Percentiles rank a stretch among this genome's conserved stretches.
phyloP scores from a whole-genome alignment of 2,797 vertebrate genomes.

The Eremophila alpestris region DNA sequence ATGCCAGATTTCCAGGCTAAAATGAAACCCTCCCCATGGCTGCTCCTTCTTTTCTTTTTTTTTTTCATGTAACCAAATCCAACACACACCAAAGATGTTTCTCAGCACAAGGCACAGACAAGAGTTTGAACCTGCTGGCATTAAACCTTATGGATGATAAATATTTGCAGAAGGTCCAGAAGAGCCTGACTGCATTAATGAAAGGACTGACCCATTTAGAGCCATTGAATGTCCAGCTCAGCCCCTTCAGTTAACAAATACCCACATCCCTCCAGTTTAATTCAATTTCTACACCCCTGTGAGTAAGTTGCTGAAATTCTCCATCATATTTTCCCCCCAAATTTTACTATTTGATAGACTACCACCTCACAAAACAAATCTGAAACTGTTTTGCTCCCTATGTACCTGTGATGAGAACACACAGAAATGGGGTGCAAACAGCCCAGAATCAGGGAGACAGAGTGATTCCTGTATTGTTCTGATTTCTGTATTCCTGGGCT shows the following conservation, averaged over 20 bases:
- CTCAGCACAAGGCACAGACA: not conserved
- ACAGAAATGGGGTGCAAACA: not conserved
- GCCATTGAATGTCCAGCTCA: not conserved
- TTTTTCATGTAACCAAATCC: slow-evolving; percentile 29
- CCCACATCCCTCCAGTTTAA: not conserved
- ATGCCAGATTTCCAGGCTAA: slow-evolving; percentile 67
- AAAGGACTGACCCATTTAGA: not conserved
- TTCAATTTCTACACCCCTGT: not conserved
- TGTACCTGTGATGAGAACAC: not conserved
- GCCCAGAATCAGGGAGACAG: not conserved
- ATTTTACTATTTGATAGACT: not conserved
- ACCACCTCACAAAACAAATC: not conserved
- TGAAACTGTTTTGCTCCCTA: not conserved
- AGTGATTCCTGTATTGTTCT: not conserved
- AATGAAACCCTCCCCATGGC: slow-evolving; percentile 17
- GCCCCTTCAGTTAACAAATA: not conserved
- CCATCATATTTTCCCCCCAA: not conserved
- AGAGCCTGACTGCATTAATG: not conserved
- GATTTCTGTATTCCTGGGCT: not conserved
- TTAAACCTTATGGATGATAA: not conserved
- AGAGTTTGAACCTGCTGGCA: not conserved
- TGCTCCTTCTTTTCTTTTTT: not conserved
- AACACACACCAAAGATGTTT: not conserved
- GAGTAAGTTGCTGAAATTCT: not conserved
- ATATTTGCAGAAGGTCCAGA: not conserved